phyloP scores from a whole-genome alignment of 2,113 vertebrate genomes.

The Gnathochromis pfefferi region DNA sequence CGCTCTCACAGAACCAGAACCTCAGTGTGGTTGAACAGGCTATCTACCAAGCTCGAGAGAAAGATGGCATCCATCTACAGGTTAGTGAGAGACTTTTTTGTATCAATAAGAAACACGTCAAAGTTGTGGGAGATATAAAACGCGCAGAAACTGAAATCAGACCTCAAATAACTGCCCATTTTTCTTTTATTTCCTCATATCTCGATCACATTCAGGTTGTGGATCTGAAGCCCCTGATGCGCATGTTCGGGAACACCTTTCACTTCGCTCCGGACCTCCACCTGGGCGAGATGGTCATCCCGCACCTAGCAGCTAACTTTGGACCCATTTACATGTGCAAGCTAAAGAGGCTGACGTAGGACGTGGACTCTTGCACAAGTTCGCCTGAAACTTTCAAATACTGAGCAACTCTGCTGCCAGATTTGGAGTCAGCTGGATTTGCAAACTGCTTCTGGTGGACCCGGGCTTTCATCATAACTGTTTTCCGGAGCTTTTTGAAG shows the following conservation, averaged over 20 bases:
- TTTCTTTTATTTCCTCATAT: background rate
- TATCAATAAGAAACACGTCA: background rate
- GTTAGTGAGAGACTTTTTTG: slow-evolving; percentile 6
- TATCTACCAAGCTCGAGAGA: slow-evolving; percentile 64
- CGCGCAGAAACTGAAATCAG: background rate
- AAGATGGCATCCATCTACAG: slow-evolving; percentile 70
- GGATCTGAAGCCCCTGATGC: slow-evolving; percentile 73
- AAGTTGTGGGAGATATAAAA: background rate
- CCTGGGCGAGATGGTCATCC: slow-evolving; percentile 86
- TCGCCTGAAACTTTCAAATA: background rate
- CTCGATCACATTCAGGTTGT: slow-evolving; percentile 43
- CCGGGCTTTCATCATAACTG: background rate
- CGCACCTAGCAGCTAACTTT: slow-evolving; percentile 89
- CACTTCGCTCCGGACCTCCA: slow-evolving; percentile 74
- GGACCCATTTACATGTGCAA: slow-evolving; percentile 95
- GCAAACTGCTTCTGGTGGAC: background rate
- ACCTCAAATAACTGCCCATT: background rate
- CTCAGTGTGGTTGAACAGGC: slow-evolving; percentile 81
- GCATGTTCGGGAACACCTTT: slow-evolving; percentile 79
- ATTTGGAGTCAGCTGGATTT: background rate
- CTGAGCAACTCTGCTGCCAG: background rate
- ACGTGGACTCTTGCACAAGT: background rate
- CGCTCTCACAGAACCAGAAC: slow-evolving; percentile 89
- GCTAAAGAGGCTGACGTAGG: slow-evolving; percentile 68
- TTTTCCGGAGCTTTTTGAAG: background rate